These are phyloP conservation scores for Virgularia gustaviana DNA, from an alignment of 92 coral and sea anemone species.

Conservation along the genomic window DNA sequence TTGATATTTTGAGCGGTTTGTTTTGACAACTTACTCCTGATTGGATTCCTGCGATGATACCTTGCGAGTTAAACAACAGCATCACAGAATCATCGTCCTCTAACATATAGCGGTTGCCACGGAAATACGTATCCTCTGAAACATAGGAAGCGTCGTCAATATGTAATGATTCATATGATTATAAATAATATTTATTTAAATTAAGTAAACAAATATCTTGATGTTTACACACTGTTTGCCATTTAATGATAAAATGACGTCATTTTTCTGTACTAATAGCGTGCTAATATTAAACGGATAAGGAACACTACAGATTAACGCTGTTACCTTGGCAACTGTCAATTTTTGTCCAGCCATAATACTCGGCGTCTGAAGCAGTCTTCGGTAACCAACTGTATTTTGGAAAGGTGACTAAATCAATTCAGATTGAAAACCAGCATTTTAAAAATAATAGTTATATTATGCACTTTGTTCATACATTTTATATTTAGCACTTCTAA, in stretches of 20 bases:
- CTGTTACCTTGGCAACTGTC: constrained; percentile 62
- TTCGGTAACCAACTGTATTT: constrained; percentile 56
- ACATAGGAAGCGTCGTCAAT: background rate
- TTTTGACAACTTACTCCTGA: constrained; percentile 92
- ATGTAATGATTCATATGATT: background rate
- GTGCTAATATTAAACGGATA: too few relatives aligned
- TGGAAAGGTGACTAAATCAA: constrained; percentile 62
- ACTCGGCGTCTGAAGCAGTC: constrained; percentile 46
- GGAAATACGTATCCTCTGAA: constrained; percentile 55
- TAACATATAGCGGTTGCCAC: constrained; percentile 84
- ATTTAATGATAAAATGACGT: too few relatives aligned
- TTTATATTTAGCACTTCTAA: too few relatives aligned
- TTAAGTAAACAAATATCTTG: background rate
- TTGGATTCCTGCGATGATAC: constrained; percentile 90
- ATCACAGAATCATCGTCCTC: constrained; percentile 77
- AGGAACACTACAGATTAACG: background rate
- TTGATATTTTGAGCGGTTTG: too few relatives aligned
- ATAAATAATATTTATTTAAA: background rate
- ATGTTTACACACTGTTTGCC: too few relatives aligned
- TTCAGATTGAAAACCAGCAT: too few relatives aligned
- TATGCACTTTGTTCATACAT: too few relatives aligned
- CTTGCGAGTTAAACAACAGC: constrained; percentile 79
- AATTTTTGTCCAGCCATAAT: constrained; percentile 62
- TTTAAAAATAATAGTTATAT: too few relatives aligned
- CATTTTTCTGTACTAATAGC: too few relatives aligned